phyloP scores from a whole-genome alignment of 1,140 invertebrate genomes.

The Cyphomyrmex costatus region DNA sequence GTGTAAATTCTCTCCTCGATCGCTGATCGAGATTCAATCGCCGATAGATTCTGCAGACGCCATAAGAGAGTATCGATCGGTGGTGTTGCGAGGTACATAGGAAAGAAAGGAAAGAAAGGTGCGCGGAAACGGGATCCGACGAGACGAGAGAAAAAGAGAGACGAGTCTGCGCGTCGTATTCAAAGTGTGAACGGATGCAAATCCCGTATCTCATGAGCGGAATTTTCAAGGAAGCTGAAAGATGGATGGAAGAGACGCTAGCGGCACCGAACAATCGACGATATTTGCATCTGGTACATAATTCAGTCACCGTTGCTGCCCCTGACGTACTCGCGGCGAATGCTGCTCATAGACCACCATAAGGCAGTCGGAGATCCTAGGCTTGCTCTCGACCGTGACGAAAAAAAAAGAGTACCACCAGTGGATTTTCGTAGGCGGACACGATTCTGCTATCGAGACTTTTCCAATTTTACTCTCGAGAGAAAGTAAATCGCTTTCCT shows the following conservation, averaged over 20 bases:
- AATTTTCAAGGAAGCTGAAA: constrained; percentile 80
- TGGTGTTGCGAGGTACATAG: not conserved
- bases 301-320: constrained; percentile 76
- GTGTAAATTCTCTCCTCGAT: not conserved
- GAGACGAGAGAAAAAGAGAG: not conserved
- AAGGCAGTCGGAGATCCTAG: constrained; percentile 24
- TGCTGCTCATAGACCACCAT: constrained; percentile 66
- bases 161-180: constrained; percentile 64
- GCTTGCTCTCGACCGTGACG: not conserved
- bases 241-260: constrained; percentile 75
- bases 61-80: not conserved
- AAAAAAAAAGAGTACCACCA: not conserved
- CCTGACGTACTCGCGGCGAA: constrained; percentile 57
- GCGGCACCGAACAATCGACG: constrained; percentile 72
- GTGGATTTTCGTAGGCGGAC: not conserved
- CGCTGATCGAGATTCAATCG: constrained; percentile 38
- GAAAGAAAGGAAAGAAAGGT: not conserved
- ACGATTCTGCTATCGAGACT: not conserved
- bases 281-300: constrained; percentile 80
- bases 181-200: constrained; percentile 79
- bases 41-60: constrained; percentile 20
- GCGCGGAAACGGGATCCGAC: not conserved
- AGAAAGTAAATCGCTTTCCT: not conserved
- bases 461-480: not conserved
- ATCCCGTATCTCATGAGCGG: constrained; percentile 76